Base-by-base conservation (phyloP, 2,113 vertebrate genomes). In the Takifugu flavidus region DNA sequence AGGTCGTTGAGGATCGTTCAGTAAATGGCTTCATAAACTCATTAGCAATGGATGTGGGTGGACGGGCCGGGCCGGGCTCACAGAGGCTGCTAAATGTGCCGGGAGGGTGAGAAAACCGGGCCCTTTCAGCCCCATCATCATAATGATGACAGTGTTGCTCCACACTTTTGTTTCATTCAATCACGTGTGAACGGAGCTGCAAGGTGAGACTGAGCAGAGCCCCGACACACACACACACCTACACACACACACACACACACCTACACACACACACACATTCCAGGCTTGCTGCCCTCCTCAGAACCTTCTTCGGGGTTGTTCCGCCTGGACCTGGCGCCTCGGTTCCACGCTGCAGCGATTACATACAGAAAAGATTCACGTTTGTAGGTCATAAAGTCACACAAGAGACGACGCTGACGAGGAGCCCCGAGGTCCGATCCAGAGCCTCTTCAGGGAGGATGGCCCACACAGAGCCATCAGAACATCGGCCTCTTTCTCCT, bases 121-220 rank as follows among this genome's bases (percentile, higher is more conserved):
- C 75, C 62, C 70, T 85, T 84, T 87, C 81, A 87, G 59, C 59
- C 71, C 58, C 65, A 26, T 57, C 56, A 75, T 85, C 80, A 85
- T 87, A 74, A 90, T 88, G 65, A 82, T 83, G 77, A 86, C 62
- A 50, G 67, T 75, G 86, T 83, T 88, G 77, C 80, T 78, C 3
- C 57, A 57, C 45, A 68, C 76, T 74, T 81, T 89, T 88, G 86
- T 88, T 53, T 65, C 61, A 10, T 65, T 80, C 75, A 79, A 81
- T 87, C 66, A 82, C 10, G 67, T 77, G 78, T 78, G 71, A 78
- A 79, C 56, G 42, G 73, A 60, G 53, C 26, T 11, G 29, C 4
- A 25, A 59, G 53, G 58, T 15, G 49, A 65, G 26, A 29, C 11
- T 0, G n/a, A 14, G 15, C 54, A 6, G 53, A 54, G 15, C 54